Evolutionary conservation across 2,888 invertebrate species (phyloP), one percentile per base, ranked within the genome.

Genomic region (Caenorhabditis sp.): DNA sequence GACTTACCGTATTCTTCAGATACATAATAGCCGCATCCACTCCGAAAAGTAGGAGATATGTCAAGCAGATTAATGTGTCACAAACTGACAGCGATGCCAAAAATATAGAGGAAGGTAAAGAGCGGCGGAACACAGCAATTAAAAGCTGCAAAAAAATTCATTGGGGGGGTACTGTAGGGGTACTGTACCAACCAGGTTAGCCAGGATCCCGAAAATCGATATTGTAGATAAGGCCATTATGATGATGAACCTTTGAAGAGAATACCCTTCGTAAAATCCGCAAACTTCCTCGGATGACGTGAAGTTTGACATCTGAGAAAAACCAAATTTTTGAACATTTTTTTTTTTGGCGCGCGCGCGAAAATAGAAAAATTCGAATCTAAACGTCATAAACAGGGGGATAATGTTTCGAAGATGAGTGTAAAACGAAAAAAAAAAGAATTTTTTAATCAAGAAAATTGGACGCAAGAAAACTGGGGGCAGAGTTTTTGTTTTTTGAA

Each of bases 1-100:
- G 49, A 21, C 56, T 8, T 62, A 78, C 79, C 50, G 67, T 74
- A 67, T 76, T 71, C 56, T 76, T 77, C 49, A 73, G 43, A 53
- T 80, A 80, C 14, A 77, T 67, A 54, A 80, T 69, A 21, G 75
- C 77, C 12, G 82, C 82, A 64, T 82, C 82, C 7, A 82, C 81
- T 1, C 82, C 82, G 54, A 82, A 82, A 10, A 82, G 66, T 14
- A 82, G 63, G 10, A 81, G 52, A 59, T 82, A 82, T 1, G 82
- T 81, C 1, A 82, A 59, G 61, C 82, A 82, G 2, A 82, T 67
- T 4, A 78, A 36, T 20, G 70, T 62, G 58, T 82, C 82, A 67
- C 79, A 70, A 8, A 70, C 61, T 50, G 81, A 63, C 36, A 82
- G 67, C n/a, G 78, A 61, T 5, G 76, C 73, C 21, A 82, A 66